phyloP scores from a whole-genome alignment of 2,888 invertebrate genomes.

The Falcaria lacertinaria region DNA sequence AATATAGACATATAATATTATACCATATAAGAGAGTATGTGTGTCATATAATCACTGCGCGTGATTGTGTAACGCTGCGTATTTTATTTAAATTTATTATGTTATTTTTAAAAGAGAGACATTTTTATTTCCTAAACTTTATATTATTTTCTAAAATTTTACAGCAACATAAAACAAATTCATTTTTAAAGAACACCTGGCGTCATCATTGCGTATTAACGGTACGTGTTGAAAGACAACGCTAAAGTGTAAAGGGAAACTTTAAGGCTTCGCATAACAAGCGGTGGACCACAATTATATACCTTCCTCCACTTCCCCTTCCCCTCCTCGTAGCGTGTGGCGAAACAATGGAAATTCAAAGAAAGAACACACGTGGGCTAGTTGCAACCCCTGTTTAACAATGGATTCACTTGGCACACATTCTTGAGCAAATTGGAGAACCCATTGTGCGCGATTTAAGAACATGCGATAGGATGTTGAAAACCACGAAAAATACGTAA shows the following conservation, averaged over 20 bases:
- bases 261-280: slow-evolving; percentile 40
- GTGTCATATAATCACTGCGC: no score
- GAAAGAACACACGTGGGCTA: slow-evolving; percentile 29
- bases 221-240: slow-evolving; percentile 18
- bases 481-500: no score
- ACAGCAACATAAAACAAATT: slow-evolving; percentile 21
- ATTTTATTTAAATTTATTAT: no score
- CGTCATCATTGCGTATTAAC: not conserved
- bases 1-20: no score
- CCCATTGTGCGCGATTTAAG: not conserved
- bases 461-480: no score
- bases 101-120: no score
- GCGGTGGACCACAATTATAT: slow-evolving; percentile 43
- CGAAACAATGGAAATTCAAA: slow-evolving; percentile 10
- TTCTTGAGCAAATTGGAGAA: slow-evolving; percentile 4
- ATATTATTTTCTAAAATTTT: no score
- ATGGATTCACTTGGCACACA: slow-evolving; percentile 20
- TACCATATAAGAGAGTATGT: no score
- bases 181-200: no score
- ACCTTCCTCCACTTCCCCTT: slow-evolving; percentile 27
- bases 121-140: no score
- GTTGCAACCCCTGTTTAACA: slow-evolving; percentile 23
- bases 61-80: no score
- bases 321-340: slow-evolving; percentile 20
- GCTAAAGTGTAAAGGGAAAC: slow-evolving; percentile 20